Conservation (phyloP, 1,140 invertebrate genomes). For the Drosophila mauritiana region DNA sequence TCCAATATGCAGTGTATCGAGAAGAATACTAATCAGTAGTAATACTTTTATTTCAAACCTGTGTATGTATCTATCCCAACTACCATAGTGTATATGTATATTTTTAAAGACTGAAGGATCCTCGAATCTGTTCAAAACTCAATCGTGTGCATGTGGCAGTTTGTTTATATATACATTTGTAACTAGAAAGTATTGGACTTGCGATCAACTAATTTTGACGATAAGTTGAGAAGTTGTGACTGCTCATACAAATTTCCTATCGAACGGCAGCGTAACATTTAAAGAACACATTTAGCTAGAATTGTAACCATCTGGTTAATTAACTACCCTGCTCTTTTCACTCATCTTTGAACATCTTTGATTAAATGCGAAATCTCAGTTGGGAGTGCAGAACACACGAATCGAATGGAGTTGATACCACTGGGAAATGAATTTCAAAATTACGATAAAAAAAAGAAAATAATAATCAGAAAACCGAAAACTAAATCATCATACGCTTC, state of each 20-base stretch:
- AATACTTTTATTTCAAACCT: conserved; percentile 63
- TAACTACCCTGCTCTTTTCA: neutral
- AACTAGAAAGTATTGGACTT: conserved; percentile 17
- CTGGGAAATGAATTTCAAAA: neutral
- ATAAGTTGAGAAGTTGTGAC: conserved; percentile 4
- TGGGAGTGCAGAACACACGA: conserved; percentile 24
- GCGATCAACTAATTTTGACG: conserved; percentile 9
- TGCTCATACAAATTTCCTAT: conserved; percentile 13
- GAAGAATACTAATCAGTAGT: conserved; percentile 47
- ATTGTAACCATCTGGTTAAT: neutral
- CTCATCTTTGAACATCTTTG: neutral
- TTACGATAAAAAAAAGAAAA: neutral
- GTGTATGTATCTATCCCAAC: conserved; percentile 18
- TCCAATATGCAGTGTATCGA: conserved; percentile 6
- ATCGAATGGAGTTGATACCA: conserved; percentile 8
- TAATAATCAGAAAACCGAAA: no score
- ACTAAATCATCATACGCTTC: neutral
- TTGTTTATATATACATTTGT: conserved; percentile 33
- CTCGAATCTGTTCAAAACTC: conserved; percentile 15
- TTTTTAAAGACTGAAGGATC: conserved; percentile 7
- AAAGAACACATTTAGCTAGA: conserved; percentile 17
- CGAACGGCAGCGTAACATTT: conserved; percentile 8
- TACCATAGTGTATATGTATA: neutral
- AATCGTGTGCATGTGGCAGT: conserved; percentile 45
- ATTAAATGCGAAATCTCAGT: conserved; percentile 5